These are phyloP conservation scores for Arenaria interpres DNA, from an alignment of 2,113 vertebrate species.

Conservation along the genomic window DNA sequence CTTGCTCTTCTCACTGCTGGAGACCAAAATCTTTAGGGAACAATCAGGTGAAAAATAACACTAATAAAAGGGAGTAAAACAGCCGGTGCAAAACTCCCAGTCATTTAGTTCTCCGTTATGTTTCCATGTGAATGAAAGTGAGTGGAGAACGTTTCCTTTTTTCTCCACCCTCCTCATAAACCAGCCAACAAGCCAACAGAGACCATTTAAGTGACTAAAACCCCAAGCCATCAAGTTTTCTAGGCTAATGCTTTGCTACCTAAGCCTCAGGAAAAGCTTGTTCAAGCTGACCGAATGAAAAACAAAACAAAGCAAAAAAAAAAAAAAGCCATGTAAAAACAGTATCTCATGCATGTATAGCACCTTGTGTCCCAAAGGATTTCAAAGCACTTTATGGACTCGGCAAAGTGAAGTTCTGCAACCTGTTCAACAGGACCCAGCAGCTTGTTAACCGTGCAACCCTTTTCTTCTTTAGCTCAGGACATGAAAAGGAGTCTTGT, in stretches of 20 bases:
- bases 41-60: not conserved
- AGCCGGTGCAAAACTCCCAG: not conserved
- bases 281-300: not conserved
- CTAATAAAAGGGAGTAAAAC: not conserved
- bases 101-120: not conserved
- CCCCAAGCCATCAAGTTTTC: conserved; percentile 21
- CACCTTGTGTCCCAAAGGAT: not conserved
- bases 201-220: conserved; percentile 45
- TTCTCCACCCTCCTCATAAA: conserved; percentile 48
- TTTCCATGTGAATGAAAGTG: not conserved
- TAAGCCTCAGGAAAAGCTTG: not conserved
- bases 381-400: not conserved
- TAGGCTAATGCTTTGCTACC: conserved; percentile 5
- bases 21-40: not conserved
- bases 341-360: not conserved
- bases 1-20: not conserved
- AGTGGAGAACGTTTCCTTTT: not conserved
- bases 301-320: not conserved
- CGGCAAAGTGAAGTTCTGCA: not conserved
- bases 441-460: not conserved
- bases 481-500: not conserved
- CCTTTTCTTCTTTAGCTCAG: not conserved
- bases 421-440: not conserved
- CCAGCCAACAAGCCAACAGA: conserved; percentile 27
- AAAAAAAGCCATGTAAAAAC: not conserved